A percentile compares a stretch with the other conserved stretches of the same genome.
These are phyloP conservation scores for Limosa lapponica DNA, from an alignment of 2,797 vertebrate genomes.

Conservation along the genomic window DNA sequence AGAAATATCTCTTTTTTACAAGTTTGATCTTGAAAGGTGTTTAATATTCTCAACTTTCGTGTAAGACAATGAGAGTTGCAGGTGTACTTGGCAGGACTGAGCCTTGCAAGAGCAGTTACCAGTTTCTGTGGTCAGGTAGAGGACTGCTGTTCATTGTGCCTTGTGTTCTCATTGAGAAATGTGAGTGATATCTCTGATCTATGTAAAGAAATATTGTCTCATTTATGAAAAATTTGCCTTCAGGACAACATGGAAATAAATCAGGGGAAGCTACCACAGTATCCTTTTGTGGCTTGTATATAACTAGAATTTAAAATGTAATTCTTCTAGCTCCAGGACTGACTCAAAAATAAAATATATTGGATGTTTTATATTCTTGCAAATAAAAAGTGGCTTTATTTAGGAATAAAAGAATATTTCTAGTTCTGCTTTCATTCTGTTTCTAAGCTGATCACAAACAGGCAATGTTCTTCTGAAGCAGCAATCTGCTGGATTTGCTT, in stretches of 20 bases:
- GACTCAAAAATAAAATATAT: not conserved
- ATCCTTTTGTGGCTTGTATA: not conserved
- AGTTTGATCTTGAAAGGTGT: not conserved
- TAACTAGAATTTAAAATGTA: not conserved
- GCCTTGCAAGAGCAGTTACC: not conserved
- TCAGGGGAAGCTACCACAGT: not conserved
- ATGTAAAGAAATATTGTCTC: not conserved
- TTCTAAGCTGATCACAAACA: not conserved
- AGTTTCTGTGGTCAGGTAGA: not conserved
- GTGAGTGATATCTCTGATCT: not conserved
- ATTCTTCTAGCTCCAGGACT: not conserved
- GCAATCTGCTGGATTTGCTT: not conserved
- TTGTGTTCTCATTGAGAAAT: not conserved
- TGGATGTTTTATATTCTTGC: not conserved
- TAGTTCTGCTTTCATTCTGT: not conserved
- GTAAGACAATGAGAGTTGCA: not conserved
- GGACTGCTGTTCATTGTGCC: not conserved
- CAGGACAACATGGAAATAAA: not conserved
- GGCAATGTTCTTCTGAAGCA: not conserved
- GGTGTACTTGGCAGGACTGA: not conserved
- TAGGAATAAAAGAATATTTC: not conserved
- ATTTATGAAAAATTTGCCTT: constrained; percentile 4
- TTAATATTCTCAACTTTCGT: not conserved
- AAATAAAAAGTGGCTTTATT: constrained; percentile 14
- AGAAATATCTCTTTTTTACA: not conserved